Evolutionary conservation across 2,888 invertebrate genomes (phyloP), one percentile per base, ranked within the genome.

Genomic region (Dinocampus coccinellae): DNA sequence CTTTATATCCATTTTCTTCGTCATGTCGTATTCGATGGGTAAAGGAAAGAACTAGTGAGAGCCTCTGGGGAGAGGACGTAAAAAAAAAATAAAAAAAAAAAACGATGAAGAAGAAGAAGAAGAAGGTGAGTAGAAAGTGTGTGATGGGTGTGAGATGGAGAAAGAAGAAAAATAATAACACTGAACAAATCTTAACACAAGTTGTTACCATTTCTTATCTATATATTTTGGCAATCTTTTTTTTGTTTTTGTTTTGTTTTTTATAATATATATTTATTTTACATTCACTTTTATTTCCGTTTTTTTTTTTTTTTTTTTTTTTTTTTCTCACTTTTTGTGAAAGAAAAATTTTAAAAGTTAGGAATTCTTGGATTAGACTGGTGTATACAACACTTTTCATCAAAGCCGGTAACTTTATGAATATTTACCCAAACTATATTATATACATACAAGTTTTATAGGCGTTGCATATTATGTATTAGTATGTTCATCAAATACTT

Each of bases 311-410:
- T 42, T 47, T 62, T 34, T 34, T 62, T 29, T 26, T 61, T 67
- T 62, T 55, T 60, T 55, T 42, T 55, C 55, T 47, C 33, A n/a
- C 67, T 13, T 26, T 9, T 42, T 13, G 33, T 22, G n/a, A n/a
- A n/a, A n/a, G n/a, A n/a, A 47, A 60, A 68, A 34, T 68, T 58
- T 60, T 4, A 55, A 24, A 63, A 36, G 57, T 36, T 58, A 29
- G 42, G 58, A 60, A 53, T 53, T 16, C 64, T 33, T 47, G 69
- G 68, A 69, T 72, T 64, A 63, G 29, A 47, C 11, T 33, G 22
- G 6, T n/a, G 39, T 7, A 4, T 20, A 47, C 16, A 6, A 7
- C 7, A 7, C 6, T 47, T 47, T 16, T 47, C 6, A 4, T 6
- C 20, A 52, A 33, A 16, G 42, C 29, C 63, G 29, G 16, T 16